Percentiles rank a stretch among this genome's conserved stretches.
Conservation (phyloP, 2,113 vertebrate species). For the Oncorhynchus tshawytscha region DNA sequence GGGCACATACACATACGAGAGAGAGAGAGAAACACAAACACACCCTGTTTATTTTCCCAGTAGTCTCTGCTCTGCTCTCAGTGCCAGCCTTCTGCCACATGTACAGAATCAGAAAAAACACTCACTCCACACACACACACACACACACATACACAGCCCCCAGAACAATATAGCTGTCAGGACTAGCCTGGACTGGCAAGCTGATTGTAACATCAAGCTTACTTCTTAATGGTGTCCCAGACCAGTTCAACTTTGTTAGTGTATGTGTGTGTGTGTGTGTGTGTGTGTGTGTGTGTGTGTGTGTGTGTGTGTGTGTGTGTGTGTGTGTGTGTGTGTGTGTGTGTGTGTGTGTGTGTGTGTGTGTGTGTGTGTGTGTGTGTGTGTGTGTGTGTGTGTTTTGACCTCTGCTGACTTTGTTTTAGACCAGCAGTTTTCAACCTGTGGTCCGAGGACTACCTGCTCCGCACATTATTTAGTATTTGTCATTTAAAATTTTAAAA, state of each 20-base stretch:
- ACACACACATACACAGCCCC: neutral
- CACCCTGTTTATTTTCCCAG: slow-evolving; percentile 55
- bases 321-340: slow-evolving; percentile 1
- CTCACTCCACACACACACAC: no score
- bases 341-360: slow-evolving; percentile 10
- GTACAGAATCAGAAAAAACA: slow-evolving; percentile 18
- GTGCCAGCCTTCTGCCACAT: slow-evolving; percentile 38
- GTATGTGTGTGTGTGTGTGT: neutral
- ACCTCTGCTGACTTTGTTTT: neutral
- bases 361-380: neutral
- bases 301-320: slow-evolving; percentile 1
- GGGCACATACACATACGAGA: no score
- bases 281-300: slow-evolving; percentile 3
- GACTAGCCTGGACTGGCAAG: slow-evolving; percentile 22
- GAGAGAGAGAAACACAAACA: slow-evolving; percentile 8
- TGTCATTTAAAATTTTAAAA: no score
- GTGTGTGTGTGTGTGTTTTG: neutral
- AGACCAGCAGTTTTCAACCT: no score
- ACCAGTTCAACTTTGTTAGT: slow-evolving; percentile 47
- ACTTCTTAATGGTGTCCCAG: slow-evolving; percentile 43
- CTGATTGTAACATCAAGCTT: slow-evolving; percentile 47
- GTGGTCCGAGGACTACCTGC: no score
- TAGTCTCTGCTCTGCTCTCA: slow-evolving; percentile 46
- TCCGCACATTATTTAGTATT: no score
- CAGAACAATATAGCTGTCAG: slow-evolving; percentile 40